Conservation (phyloP, 1,140 invertebrate genomes). For the Thalassaphorura encarpata region DNA sequence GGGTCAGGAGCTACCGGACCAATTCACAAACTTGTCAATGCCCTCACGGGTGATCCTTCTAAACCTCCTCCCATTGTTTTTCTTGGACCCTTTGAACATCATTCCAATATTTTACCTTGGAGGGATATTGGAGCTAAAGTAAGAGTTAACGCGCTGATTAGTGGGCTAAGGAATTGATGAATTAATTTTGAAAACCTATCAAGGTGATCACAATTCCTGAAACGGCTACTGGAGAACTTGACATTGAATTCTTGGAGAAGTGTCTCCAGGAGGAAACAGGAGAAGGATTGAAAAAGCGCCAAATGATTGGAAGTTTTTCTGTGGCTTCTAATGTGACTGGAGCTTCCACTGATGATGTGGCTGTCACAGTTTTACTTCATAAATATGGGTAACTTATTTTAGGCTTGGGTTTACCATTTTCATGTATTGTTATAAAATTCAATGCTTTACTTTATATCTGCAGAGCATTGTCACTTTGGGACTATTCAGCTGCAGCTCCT, state of each 20-base stretch:
- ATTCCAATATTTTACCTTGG: slow-evolving; percentile 75
- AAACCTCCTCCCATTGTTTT: slow-evolving; percentile 52
- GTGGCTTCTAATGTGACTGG: slow-evolving; percentile 84
- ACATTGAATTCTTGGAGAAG: slow-evolving; percentile 62
- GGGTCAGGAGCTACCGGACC: slow-evolving; percentile 60
- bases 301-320: slow-evolving; percentile 71
- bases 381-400: slow-evolving; percentile 67
- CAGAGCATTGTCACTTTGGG: slow-evolving; percentile 76
- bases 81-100: slow-evolving; percentile 76
- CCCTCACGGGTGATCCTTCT: slow-evolving; percentile 40
- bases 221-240: slow-evolving; percentile 64
- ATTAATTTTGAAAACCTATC: too few species aligned
- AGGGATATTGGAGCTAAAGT: slow-evolving; percentile 66
- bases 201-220: slow-evolving; percentile 67
- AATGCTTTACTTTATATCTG: slow-evolving; percentile 71
- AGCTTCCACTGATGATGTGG: slow-evolving; percentile 70
- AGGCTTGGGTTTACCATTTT: too few species aligned
- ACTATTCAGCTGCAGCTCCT: slow-evolving; percentile 77
- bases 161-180: too few species aligned
- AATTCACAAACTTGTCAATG: slow-evolving; percentile 57
- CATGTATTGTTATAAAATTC: too few species aligned
- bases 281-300: slow-evolving; percentile 5
- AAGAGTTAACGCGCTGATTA: too few species aligned
- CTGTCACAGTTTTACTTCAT: slow-evolving; percentile 68
- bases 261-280: slow-evolving; percentile 46